These are phyloP conservation scores for Diploscapter pachys DNA, from an alignment of 1,140 invertebrate species.

Conservation along the genomic window DNA sequence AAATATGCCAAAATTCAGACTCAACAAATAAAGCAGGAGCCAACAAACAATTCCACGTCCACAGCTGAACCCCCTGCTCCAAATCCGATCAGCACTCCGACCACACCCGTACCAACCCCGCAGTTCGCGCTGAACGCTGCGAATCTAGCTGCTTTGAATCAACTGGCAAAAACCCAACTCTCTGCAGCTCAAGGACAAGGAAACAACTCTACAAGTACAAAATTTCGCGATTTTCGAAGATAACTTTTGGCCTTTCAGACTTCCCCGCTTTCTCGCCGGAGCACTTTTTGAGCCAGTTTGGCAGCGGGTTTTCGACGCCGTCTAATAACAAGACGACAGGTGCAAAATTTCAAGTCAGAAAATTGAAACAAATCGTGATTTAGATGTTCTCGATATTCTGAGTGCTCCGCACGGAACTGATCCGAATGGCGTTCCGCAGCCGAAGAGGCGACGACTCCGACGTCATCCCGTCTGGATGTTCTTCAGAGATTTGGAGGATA, in stretches of 20 bases:
- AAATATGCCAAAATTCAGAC: slow-evolving; percentile 1
- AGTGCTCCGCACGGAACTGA: slow-evolving; percentile 32
- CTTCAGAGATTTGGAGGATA: slow-evolving; percentile 41
- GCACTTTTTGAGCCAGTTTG: too few species aligned
- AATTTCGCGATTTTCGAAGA: not conserved
- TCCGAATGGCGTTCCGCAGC: slow-evolving; percentile 31
- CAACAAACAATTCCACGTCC: slow-evolving; percentile 2
- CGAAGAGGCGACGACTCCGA: slow-evolving; percentile 33
- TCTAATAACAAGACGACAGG: too few species aligned
- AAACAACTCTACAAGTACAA: slow-evolving; percentile 12
- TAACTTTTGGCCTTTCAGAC: too few species aligned
- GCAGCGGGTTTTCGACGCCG: too few species aligned
- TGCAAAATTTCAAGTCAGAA: too few species aligned
- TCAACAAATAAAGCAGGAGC: slow-evolving; percentile 16
- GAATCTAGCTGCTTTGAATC: slow-evolving; percentile 28
- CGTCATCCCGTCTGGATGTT: slow-evolving; percentile 42
- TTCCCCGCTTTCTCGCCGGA: too few species aligned
- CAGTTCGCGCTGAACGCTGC: slow-evolving; percentile 31
- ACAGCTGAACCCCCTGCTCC: not conserved
- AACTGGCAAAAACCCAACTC: slow-evolving; percentile 19
- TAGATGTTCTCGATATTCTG: slow-evolving; percentile 10
- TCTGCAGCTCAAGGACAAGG: slow-evolving; percentile 1
- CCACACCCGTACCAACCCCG: not conserved
- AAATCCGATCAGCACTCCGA: too few species aligned
- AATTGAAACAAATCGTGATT: too few species aligned